Evolutionary conservation across 2,113 vertebrate genomes (phyloP), one percentile per base, ranked within the genome.

Genomic region (Perca flavescens): DNA sequence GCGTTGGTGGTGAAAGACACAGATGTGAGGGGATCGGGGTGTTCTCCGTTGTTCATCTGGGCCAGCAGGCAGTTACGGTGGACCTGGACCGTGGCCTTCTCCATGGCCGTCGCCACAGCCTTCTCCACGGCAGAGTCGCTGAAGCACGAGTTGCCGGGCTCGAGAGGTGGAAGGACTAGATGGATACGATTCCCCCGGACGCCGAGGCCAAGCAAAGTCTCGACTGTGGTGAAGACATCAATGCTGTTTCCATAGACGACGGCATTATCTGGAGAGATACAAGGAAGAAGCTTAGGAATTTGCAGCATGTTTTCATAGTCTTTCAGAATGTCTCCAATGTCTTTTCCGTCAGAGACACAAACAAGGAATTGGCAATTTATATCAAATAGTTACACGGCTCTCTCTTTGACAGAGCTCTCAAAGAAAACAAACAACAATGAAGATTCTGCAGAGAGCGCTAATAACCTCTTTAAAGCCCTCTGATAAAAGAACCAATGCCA

Each of bases 241-340:
- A 96, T 74, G 86, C 94, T 95, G 89, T 94, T 94, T 54, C 98
- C 98, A 14, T 98, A 99, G 78, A 99, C 94, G 64, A 99, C 92
- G 66, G 96, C 56, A 5, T 96, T 94, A 76, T 95, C 98, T 99
- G 77, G 28, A 68, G 5, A n/a, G 16, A 36, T 2, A 10, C 15
- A 19, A 21, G 62, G 36, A 14, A 43, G 17, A 21, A 19, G 4
- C 47, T 49, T 49, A 43, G 40, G 10, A 43, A 43, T 43, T 43
- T 2, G 40, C 10, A 43, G 40, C 10, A 11, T 11, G 21, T 46
- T 46, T 47, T 47, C 3, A 47, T 47, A 12, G 9, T 36, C 17
- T 34, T 25, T 60, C 57, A 58, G 56, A 15, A 25, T 3, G 25
- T 8, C 22, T 31, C 19, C 28, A 58, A 22, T 6, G 2, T 61